Evolutionary conservation across 2,888 invertebrate species (phyloP), one percentile per base, ranked within the genome.

Genomic region (Glaucopsyche alexis): DNA sequence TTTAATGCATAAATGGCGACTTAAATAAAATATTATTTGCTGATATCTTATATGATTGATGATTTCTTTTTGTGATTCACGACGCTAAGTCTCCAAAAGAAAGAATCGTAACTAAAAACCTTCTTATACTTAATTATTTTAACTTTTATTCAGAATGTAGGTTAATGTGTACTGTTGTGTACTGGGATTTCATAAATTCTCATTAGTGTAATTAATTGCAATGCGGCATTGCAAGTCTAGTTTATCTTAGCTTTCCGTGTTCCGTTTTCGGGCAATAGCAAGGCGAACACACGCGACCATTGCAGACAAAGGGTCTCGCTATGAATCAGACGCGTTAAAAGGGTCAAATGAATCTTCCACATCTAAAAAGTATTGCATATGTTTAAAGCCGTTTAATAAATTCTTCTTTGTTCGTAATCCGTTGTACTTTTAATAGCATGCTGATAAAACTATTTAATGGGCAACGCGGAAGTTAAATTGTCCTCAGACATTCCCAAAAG

Each of bases 261-360:
- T 84, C 87, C 87, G 80, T 82, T 83, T 86, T 85, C 82, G 86
- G 87, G 79, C 81, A 86, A 80, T 77, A 74, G 75, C 82, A 77
- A 84, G 85, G 83, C 80, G 73, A 67, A 52, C 64, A 69, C 74
- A 65, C 76, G 73, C 71, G 66, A 67, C 19, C 38, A 38, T 67
- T 69, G 13, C 38, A 45, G 71, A 77, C 77, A 76, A 77, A 75
- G 75, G 73, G 73, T 52, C 0, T 8, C 42, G 42, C 60, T 29
- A 60, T 60, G 60, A 60, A 60, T 60, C 60, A 60, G 60, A 60
- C 60, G 60, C 38, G 60, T 73, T 74, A 64, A n/a, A 65, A 42
- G 42, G 66, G 66, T 66, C 42, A 42, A 66, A 38, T 38, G 11
- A 60, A 60, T 60, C 29, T 60, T 38, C 29, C 29, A 38, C 60